Evolutionary conservation across 2,888 invertebrate species (phyloP).

Genomic region (Homarus gammarus): DNA sequence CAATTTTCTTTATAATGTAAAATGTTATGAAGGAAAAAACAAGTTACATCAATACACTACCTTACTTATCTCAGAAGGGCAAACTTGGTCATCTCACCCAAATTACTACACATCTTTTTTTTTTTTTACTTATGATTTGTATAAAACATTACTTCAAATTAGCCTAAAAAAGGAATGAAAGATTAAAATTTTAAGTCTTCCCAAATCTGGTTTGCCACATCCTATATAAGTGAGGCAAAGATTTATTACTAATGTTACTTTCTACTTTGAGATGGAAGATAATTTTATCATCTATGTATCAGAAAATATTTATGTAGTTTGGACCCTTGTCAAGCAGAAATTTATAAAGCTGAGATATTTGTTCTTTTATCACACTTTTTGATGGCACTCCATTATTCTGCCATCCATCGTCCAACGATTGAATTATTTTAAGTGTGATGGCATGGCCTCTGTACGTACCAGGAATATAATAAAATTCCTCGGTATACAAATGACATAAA

Average conservation of each 20-base stretch:
- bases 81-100: neutral
- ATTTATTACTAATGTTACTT: neutral
- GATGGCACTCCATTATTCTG: conserved; percentile 20
- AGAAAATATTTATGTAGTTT: conserved; percentile 30
- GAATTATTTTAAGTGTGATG: no score
- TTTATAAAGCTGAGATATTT: no score
- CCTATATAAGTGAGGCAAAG: neutral
- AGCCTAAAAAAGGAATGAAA: neutral
- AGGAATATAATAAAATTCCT: no score
- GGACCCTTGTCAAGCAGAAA: conserved; percentile 19
- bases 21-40: conserved; percentile 15
- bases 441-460: no score
- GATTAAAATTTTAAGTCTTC: neutral
- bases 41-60: neutral
- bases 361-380: conserved; percentile 23
- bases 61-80: neutral
- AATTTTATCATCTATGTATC: conserved; percentile 2
- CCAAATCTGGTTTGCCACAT: neutral
- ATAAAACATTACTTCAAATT: neutral
- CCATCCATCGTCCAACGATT: neutral
- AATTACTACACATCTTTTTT: neutral
- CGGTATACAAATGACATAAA: no score
- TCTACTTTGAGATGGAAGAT: conserved; percentile 27
- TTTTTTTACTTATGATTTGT: no score
- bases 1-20: neutral